Evolutionary conservation across 1,140 invertebrate species (phyloP).

Genomic region (Drosophila nigrodunni): DNA sequence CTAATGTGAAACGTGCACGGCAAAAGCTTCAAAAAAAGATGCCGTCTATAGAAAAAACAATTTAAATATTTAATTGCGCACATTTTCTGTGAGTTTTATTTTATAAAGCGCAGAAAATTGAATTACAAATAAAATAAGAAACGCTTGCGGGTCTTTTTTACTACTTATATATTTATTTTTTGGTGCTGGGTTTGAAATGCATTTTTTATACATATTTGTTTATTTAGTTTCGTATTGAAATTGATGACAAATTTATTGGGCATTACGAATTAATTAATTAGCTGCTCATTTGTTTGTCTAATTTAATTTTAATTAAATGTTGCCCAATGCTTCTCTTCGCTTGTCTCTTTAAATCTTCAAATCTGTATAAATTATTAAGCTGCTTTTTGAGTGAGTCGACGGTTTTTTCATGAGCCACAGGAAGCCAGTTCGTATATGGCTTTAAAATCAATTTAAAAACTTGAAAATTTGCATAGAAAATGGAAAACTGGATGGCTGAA

Average conservation of each 20-base stretch:
- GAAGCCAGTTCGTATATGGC: constrained; percentile 35
- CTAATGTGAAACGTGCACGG: constrained; percentile 36
- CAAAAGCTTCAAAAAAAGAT: constrained; percentile 30
- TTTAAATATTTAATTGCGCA: constrained; percentile 55
- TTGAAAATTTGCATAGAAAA: constrained; percentile 56
- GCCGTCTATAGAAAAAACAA: constrained; percentile 32
- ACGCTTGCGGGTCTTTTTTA: constrained; percentile 1
- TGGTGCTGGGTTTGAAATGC: constrained; percentile 8
- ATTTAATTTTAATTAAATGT: constrained; percentile 66
- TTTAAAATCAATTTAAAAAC: constrained; percentile 39
- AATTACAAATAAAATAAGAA: constrained; percentile 54
- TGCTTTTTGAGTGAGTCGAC: constrained; percentile 7
- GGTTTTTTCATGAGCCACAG: constrained; percentile 4
- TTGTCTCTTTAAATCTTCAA: constrained; percentile 2
- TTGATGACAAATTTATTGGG: constrained; percentile 70
- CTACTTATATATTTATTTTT: background rate
- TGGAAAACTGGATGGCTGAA: constrained; percentile 33
- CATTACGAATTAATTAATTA: constrained; percentile 76
- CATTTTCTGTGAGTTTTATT: constrained; percentile 22
- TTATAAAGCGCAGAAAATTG: constrained; percentile 40
- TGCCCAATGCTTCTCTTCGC: constrained; percentile 17
- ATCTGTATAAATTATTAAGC: constrained; percentile 38
- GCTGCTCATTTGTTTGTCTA: constrained; percentile 64
- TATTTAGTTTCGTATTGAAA: constrained; percentile 54
- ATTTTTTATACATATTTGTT: constrained; percentile 30